Percentiles rank a stretch among this genome's conserved stretches.
phyloP scores from a whole-genome alignment of 2,113 vertebrate species.

The Corydoras maculifer region DNA sequence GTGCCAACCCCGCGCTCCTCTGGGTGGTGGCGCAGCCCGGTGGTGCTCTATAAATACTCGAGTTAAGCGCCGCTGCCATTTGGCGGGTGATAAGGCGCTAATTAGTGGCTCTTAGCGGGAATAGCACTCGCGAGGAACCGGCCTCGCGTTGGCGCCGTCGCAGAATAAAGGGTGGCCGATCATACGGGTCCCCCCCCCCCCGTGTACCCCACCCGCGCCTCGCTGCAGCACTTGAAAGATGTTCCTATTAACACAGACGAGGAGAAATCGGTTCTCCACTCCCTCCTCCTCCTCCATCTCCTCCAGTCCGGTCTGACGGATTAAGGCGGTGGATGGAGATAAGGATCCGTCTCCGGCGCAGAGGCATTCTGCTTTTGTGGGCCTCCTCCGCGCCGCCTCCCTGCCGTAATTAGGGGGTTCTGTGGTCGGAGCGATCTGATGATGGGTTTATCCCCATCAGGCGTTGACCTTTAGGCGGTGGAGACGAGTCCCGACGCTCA shows the following conservation, averaged over 20 bases:
- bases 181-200: conserved; percentile 40
- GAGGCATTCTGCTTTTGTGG: conserved; percentile 78
- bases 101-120: conserved; percentile 70
- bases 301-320: conserved; percentile 87
- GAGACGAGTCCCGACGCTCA: conserved; percentile 57
- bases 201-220: conserved; percentile 26
- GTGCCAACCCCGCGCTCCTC: conserved; percentile 39
- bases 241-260: conserved; percentile 80
- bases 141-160: conserved; percentile 73
- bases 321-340: conserved; percentile 97
- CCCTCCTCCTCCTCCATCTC: conserved; percentile 41
- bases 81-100: conserved; percentile 70
- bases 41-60: conserved; percentile 61
- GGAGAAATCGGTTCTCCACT: conserved; percentile 75
- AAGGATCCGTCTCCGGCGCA: conserved; percentile 93
- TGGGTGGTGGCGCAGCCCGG: conserved; percentile 24
- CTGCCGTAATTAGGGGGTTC: conserved; percentile 84
- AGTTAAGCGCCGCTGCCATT: conserved; percentile 57
- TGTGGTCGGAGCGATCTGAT: conserved; percentile 63
- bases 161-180: conserved; percentile 75
- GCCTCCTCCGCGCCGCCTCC: conserved; percentile 39
- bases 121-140: conserved; percentile 65
- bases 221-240: conserved; percentile 82
- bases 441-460: conserved; percentile 65
- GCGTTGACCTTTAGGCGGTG: conserved; percentile 53